phyloP scores from a whole-genome alignment of 2,797 vertebrate genomes.

The Tympanoctomys barrerae region DNA sequence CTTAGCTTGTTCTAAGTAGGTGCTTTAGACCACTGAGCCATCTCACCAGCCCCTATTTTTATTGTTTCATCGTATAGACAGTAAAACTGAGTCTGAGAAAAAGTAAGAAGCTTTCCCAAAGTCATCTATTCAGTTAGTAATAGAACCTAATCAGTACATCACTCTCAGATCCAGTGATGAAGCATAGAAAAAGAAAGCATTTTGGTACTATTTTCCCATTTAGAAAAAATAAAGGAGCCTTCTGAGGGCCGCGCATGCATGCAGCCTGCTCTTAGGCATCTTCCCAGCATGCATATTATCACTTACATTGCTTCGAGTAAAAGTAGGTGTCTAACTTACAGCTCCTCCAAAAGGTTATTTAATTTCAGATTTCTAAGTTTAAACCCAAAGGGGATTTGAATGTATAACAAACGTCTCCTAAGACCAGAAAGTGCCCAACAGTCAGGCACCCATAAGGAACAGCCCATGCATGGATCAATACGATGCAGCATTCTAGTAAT shows the following conservation, averaged over 20 bases:
- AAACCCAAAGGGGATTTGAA: not conserved
- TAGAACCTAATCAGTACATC: not conserved
- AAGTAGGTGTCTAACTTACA: not conserved
- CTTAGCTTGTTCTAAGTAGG: too few relatives aligned
- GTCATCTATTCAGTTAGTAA: not conserved
- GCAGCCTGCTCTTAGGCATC: not conserved
- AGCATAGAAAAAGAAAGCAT: not conserved
- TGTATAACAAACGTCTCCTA: not conserved
- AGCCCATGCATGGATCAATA: not conserved
- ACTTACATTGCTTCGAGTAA: not conserved
- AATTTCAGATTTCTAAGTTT: not conserved
- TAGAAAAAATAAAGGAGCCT: conserved; percentile 15
- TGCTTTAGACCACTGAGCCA: too few relatives aligned
- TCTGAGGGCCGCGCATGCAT: not conserved
- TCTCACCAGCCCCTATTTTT: too few relatives aligned
- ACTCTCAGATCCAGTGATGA: not conserved
- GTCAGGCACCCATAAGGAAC: not conserved
- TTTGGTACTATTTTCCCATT: not conserved
- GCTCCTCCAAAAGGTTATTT: conserved; percentile 42
- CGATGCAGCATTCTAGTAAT: not conserved
- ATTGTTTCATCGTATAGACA: not conserved
- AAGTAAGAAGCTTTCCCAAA: not conserved
- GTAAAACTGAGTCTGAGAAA: conserved; percentile 27
- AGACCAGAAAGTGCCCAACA: not conserved
- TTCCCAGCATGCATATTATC: not conserved